Evolutionary conservation across 2,797 vertebrate species (phyloP), one percentile per base, ranked within the genome.

Genomic region (Gymnodraco acuticeps): DNA sequence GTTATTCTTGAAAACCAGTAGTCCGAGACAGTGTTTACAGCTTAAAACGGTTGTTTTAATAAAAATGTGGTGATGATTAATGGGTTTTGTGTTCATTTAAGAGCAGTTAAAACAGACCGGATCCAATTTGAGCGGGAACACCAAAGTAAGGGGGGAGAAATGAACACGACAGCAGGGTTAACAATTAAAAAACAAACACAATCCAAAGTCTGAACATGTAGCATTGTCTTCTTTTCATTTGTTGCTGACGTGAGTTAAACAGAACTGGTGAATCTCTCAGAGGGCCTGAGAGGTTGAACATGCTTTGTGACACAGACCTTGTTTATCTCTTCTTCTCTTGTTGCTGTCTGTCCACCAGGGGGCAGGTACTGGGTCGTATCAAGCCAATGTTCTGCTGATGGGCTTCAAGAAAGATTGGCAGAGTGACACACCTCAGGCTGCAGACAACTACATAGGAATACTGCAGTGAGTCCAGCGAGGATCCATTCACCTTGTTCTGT

Each of bases 391-490:
- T 51, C 81, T 99, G 53, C 89, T 97, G 83, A 88, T 98, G 70
- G 98, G 98, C 38, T 99, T 96, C 91, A 99, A 98, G 89, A 95
- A 82, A 60, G 93, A 98, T 85, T 99, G 97, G 97, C 82, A 50
- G 74, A 93, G 84, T 0, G 96, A 93, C 0, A 73, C 95, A 46
- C 96, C 95, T 0, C 93, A 93, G 70, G 94, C 90, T 1, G 83
- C 96, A 68, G 95, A 99, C 65, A 94, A 91, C 77, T 99, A 99
- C 88, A 93, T 97, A 13, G 95, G 93, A 85, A 95, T 98, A 80
- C 90, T 99, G 77, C 97, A 99, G 98, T 99, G 93, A 86, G 98
- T 95, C 43, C 15, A 42, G 33, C 1, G 5, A 17, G 31, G 3
- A 48, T 33, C 16, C 13, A 60, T 20, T 5, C 5, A 64, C 11